Percentiles rank a stretch among this genome's conserved stretches.
These are phyloP conservation scores for Chelon labrosus DNA, from an alignment of 2,797 vertebrate species.

Conservation along the genomic window DNA sequence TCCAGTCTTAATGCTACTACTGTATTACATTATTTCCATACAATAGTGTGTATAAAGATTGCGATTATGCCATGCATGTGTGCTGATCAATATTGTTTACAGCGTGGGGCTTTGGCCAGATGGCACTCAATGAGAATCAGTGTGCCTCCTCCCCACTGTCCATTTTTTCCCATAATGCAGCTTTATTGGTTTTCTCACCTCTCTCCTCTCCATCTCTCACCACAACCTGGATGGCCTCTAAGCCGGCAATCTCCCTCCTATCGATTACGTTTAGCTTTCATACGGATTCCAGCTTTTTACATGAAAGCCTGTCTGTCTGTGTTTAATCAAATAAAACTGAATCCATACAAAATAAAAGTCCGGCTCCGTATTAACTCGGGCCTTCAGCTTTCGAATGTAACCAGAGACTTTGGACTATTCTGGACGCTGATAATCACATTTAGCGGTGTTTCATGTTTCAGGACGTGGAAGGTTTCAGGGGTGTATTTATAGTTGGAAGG, in stretches of 20 bases:
- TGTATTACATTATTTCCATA: neutral
- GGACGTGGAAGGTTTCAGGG: slow-evolving; percentile 60
- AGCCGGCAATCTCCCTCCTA: slow-evolving; percentile 39
- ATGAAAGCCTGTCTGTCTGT: slow-evolving; percentile 63
- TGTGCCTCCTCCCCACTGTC: slow-evolving; percentile 2
- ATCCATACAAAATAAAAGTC: slow-evolving; percentile 64
- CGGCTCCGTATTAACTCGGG: slow-evolving; percentile 3
- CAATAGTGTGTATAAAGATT: neutral
- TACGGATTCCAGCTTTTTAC: slow-evolving; percentile 65
- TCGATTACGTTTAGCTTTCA: slow-evolving; percentile 61
- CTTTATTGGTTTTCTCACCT: slow-evolving; percentile 66
- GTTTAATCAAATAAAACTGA: slow-evolving; percentile 66
- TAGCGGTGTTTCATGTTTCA: slow-evolving; percentile 71
- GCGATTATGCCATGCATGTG: neutral
- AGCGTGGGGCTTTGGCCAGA: neutral
- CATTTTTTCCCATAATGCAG: slow-evolving; percentile 23
- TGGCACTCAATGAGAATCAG: slow-evolving; percentile 2
- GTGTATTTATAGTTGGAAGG: slow-evolving; percentile 78
- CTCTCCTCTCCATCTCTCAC: slow-evolving; percentile 44
- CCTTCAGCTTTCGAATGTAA: slow-evolving; percentile 57
- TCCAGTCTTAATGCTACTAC: neutral
- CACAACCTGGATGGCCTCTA: slow-evolving; percentile 52
- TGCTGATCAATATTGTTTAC: slow-evolving; percentile 5
- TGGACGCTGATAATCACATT: slow-evolving; percentile 74
- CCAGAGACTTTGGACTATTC: slow-evolving; percentile 69